Evolutionary conservation across 2,113 vertebrate species (phyloP).

Genomic region (Gallinago media): DNA sequence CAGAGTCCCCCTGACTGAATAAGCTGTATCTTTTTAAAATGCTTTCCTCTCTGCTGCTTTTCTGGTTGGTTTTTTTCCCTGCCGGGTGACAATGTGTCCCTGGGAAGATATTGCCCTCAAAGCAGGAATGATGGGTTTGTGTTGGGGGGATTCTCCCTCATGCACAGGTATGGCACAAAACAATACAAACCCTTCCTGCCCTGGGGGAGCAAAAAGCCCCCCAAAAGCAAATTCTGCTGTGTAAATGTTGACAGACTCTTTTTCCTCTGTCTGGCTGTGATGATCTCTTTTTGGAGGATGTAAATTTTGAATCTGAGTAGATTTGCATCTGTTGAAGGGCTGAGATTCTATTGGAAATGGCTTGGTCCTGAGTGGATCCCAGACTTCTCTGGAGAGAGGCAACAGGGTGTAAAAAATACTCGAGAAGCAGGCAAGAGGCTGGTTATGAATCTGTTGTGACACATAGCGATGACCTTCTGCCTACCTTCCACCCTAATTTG

Average conservation of each 20-base stretch:
- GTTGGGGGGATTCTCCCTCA: neutral
- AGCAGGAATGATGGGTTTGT: rapidly evolving
- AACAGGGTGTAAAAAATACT: too few species aligned
- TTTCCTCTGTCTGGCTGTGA: neutral
- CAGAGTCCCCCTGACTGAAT: neutral
- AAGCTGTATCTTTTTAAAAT: neutral
- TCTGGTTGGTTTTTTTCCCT: neutral
- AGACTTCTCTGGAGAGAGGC: neutral
- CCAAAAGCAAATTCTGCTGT: rapidly evolving
- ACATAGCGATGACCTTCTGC: neutral
- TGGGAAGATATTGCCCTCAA: neutral
- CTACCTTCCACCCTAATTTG: neutral
- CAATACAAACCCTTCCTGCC: neutral
- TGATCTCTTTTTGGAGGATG: neutral
- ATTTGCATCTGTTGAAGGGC: neutral
- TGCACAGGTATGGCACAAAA: neutral
- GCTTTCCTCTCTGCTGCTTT: neutral
- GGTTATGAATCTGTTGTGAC: too few species aligned
- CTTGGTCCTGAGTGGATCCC: neutral
- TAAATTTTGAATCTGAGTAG: neutral
- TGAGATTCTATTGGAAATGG: neutral
- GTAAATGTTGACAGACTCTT: neutral
- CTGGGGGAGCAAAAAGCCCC: rapidly evolving
- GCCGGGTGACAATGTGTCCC: neutral
- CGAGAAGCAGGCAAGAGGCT: neutral